Base-by-base conservation (phyloP, 1,140 invertebrate genomes). In the Aphidius gifuensis region DNA sequence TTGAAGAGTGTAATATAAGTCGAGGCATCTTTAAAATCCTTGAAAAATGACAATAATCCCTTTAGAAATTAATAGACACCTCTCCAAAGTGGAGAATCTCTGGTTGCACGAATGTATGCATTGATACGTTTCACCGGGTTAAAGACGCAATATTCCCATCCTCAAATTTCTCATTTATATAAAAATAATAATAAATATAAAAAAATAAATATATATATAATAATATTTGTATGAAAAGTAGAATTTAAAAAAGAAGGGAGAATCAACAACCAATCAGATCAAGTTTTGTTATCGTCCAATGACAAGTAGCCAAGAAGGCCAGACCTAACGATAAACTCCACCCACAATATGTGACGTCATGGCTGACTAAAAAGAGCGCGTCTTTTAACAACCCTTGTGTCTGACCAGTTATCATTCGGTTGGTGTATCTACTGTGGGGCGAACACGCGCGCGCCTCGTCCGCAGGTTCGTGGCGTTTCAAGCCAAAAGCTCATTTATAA, bases 31-130 rank as follows among this genome's bases (percentile, higher is more conserved):
- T 32, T 32, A 46, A 32, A 39, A 39, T 23, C 23, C 57, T 16
- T 66, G 61, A 68, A 70, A 75, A 77, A 74, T 76, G 73, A 72
- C 72, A 76, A 76, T 77, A 77, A 78, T 74, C 71, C 71, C 70
- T 75, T 75, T 74, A 71, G 66, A 75, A 76, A 77, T 77, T 75
- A 78, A 78, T 76, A 74, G 69, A 71, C 68, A 66, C 67, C 60
- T 62, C 58, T 32, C 8, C 16, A 42, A 6, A 38, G 3, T 23
- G 58, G 8, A 48, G 38, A 59, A 32, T 32, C 23, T 32, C 23
- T 32, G 21, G 39, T 50, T 38, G 47, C 45, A 42, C 40, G 9
- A 11, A 42, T 23, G 21, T 32, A 16, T 62, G 61, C 61, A 62
- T 58, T 50, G 61, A 58, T 62, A 56, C 54, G 9, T 53, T 32